phyloP scores from a whole-genome alignment of 1,140 invertebrate genomes.

The Sarcophaga bullata region DNA sequence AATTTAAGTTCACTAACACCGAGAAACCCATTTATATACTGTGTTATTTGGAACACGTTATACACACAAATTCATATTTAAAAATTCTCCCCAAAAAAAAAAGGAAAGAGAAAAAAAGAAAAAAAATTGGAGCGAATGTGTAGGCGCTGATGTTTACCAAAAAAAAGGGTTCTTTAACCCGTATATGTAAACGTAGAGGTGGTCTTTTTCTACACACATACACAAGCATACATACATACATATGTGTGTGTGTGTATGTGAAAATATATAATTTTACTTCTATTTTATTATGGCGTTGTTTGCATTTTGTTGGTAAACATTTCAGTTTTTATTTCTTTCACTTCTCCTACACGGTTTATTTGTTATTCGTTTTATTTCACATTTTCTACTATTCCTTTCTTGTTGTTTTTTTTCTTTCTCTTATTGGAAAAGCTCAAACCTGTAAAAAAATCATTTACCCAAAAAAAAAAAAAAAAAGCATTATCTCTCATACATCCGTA shows the following conservation, averaged over 20 bases:
- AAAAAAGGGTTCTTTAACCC: not conserved
- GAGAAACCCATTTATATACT: not conserved
- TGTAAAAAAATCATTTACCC: not conserved
- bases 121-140: not conserved
- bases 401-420: not conserved
- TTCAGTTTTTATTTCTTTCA: not conserved
- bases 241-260: not conserved
- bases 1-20: not conserved
- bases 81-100: not conserved
- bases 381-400: not conserved
- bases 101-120: not conserved
- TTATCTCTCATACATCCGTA: not conserved
- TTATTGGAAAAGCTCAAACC: not conserved
- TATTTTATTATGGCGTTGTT: not conserved
- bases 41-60: too few species aligned
- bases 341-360: too few species aligned
- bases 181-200: not conserved
- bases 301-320: not conserved
- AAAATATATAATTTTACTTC: not conserved
- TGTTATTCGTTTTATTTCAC: too few species aligned
- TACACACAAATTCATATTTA: not conserved
- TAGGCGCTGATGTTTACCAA: conserved; percentile 13
- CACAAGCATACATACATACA: too few species aligned
- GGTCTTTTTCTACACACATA: too few species aligned
- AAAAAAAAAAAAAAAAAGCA: too few species aligned